Evolutionary conservation across 2,797 vertebrate genomes (phyloP), one percentile per base, ranked within the genome.

Genomic region (Tragelaphus oryx): DNA sequence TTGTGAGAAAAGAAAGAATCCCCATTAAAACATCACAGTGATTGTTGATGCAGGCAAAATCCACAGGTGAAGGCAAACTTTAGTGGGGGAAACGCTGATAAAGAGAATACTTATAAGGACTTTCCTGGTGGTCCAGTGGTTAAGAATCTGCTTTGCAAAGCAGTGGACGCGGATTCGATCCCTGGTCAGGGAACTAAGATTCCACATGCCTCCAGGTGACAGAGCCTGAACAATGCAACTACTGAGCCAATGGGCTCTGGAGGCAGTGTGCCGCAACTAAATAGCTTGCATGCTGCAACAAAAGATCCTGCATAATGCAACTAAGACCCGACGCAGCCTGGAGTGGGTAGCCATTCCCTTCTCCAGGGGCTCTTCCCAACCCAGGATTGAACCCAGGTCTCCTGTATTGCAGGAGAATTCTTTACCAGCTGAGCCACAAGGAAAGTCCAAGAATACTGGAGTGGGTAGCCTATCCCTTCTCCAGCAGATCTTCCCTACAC

Each of bases 271-370:
- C 33, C 2, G 0, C 65, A 68, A 37, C 18, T 22, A 20, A n/a
- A 37, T 33, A 68, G 65, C 62, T 22, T 0, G 2, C 18, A 1
- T 37, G 33, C 62, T 0, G 1, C 33, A 12, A 22, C 2, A 0
- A 12, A 37, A 68, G 33, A 37, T 68, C 8, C 65, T 68, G 65
- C 65, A 68, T 68, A 3, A 37, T 3, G 65, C 65, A 68, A 6
- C 33, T 37, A 68, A 37, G 33, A 22, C 33, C 65, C 9, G 0
- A 22, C n/a, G 0, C 62, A 37, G 17, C 33, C 65, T 2, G 60
- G n/a, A 65, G n/a, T 65, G 60, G 16, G 4, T 65, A 65, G 30
- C n/a, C n/a, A 16, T 18, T 18, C 62, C 62, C 62, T 65, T 65
- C 30, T 65, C 30, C 60, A 33, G 60, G 0, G 1, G 60, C 17